A percentile compares a stretch with the other conserved stretches of the same genome.
Conservation (phyloP, 2,888 invertebrate genomes). For the Cyrtodaria siliqua region DNA sequence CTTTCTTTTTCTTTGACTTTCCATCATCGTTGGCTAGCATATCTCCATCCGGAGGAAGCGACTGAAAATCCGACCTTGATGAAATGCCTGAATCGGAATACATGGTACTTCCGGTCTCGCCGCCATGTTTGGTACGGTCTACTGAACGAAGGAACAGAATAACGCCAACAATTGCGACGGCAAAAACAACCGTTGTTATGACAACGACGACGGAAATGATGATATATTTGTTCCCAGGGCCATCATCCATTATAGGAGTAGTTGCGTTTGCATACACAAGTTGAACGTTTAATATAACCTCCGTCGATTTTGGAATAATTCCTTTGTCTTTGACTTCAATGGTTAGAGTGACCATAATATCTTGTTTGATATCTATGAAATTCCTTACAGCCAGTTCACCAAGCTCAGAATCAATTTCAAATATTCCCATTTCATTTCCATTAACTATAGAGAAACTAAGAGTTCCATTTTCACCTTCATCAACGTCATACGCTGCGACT, state of each 20-base stretch:
- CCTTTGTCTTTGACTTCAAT: slow-evolving; percentile 49
- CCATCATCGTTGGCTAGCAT: slow-evolving; percentile 24
- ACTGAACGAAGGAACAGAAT: slow-evolving; percentile 64
- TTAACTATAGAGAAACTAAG: slow-evolving; percentile 43
- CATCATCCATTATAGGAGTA: not conserved
- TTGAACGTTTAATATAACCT: slow-evolving; percentile 30
- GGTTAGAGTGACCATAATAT: slow-evolving; percentile 25
- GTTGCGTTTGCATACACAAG: slow-evolving; percentile 57
- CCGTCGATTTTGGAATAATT: slow-evolving; percentile 22
- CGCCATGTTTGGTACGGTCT: slow-evolving; percentile 56
- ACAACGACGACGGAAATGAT: slow-evolving; percentile 71
- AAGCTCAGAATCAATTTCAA: slow-evolving; percentile 51
- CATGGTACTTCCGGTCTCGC: slow-evolving; percentile 60
- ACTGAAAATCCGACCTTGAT: slow-evolving; percentile 45
- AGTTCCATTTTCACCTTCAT: slow-evolving; percentile 55
- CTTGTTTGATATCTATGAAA: slow-evolving; percentile 42
- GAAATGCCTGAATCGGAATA: slow-evolving; percentile 62
- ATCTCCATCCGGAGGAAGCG: slow-evolving; percentile 34
- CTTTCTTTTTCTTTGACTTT: slow-evolving; percentile 63
- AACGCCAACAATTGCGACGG: slow-evolving; percentile 63
- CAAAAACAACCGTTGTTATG: slow-evolving; percentile 67
- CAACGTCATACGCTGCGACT: slow-evolving; percentile 54
- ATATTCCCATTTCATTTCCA: slow-evolving; percentile 56
- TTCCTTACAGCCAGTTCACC: slow-evolving; percentile 55
- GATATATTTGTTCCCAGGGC: slow-evolving; percentile 62